These are phyloP conservation scores for Xylota sylvarum DNA, from an alignment of 2,888 invertebrate species.

Conservation along the genomic window DNA sequence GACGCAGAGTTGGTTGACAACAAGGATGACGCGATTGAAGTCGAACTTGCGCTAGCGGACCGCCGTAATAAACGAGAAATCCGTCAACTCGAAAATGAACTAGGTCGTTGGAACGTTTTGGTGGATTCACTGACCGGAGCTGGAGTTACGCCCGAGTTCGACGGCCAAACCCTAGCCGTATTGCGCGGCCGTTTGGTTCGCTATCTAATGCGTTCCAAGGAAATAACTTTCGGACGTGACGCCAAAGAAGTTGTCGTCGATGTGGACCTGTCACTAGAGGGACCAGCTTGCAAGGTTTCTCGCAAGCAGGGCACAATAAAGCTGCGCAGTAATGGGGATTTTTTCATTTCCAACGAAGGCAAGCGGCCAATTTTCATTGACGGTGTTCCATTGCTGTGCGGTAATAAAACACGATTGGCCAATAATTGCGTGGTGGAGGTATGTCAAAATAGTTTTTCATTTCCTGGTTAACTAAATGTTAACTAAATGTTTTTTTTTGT, in stretches of 20 bases:
- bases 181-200: slow-evolving; percentile 95
- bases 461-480: slow-evolving; percentile 13
- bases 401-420: slow-evolving; percentile 94
- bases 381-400: slow-evolving; percentile 94
- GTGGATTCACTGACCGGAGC: slow-evolving; percentile 95
- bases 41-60: slow-evolving; percentile 91
- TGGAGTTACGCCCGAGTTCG: slow-evolving; percentile 92
- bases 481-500: slow-evolving; percentile 46
- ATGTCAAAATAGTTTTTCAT: slow-evolving; percentile 72
- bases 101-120: slow-evolving; percentile 95
- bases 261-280: slow-evolving; percentile 96
- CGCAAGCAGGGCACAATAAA: slow-evolving; percentile 96
- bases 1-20: slow-evolving; percentile 93
- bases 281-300: slow-evolving; percentile 97
- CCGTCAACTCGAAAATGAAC: slow-evolving; percentile 93
- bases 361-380: slow-evolving; percentile 97
- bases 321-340: slow-evolving; percentile 96
- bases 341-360: slow-evolving; percentile 97
- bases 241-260: slow-evolving; percentile 96
- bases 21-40: slow-evolving; percentile 92
- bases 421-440: slow-evolving; percentile 98
- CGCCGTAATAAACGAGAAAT: slow-evolving; percentile 94
- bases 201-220: slow-evolving; percentile 96
- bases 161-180: slow-evolving; percentile 96
- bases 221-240: slow-evolving; percentile 96